These are phyloP conservation scores for Seriola aureovittata DNA, from an alignment of 2,113 vertebrate genomes.

Conservation along the genomic window DNA sequence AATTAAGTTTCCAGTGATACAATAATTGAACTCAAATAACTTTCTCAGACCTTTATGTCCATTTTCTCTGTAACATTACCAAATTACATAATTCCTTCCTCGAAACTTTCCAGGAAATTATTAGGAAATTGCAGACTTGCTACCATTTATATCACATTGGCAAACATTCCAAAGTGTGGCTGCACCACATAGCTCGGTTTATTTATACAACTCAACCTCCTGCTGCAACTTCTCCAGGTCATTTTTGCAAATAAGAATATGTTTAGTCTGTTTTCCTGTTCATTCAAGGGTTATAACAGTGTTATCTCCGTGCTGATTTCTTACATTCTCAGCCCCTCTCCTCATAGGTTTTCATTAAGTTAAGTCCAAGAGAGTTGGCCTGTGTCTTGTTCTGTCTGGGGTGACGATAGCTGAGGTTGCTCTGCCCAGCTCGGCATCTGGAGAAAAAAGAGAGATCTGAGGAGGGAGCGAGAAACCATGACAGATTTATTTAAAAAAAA, in stretches of 20 bases:
- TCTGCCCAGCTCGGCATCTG: slow-evolving; percentile 58
- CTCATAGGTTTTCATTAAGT: slow-evolving; percentile 42
- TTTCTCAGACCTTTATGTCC: background rate
- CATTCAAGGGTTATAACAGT: slow-evolving; percentile 34
- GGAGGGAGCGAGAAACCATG: slow-evolving; percentile 17
- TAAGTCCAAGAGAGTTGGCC: slow-evolving; percentile 42
- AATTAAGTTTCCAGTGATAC: background rate
- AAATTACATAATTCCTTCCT: background rate
- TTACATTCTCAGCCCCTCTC: slow-evolving; percentile 48
- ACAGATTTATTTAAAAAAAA: slow-evolving; percentile 23
- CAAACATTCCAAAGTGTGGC: background rate
- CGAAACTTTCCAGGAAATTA: slow-evolving; percentile 1
- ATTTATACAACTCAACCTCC: background rate
- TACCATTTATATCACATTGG: background rate
- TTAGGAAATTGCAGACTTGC: background rate
- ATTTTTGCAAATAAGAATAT: slow-evolving; percentile 1
- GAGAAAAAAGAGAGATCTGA: slow-evolving; percentile 23
- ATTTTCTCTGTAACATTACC: background rate
- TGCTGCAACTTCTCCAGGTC: background rate
- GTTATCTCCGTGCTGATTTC: slow-evolving; percentile 41
- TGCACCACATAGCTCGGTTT: background rate
- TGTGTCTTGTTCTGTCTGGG: slow-evolving; percentile 60
- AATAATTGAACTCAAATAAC: background rate
- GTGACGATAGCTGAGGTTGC: slow-evolving; percentile 33
- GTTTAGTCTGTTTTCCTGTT: background rate